A percentile compares a stretch with the other conserved stretches of the same genome.
These are phyloP conservation scores for Apomyelois bistriatella DNA, from an alignment of 2,888 invertebrate species.

Conservation along the genomic window DNA sequence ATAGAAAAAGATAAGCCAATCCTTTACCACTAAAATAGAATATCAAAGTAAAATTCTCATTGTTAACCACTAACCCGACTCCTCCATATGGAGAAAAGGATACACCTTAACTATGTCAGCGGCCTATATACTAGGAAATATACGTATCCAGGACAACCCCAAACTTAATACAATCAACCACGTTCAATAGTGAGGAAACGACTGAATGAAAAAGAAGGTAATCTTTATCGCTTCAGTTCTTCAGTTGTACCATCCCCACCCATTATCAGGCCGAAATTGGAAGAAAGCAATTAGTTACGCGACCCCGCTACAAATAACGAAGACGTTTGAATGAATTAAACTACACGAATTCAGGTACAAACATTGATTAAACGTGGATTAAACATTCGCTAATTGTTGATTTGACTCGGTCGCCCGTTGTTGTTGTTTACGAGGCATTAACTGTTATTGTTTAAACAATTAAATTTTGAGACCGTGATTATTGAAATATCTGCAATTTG, in stretches of 20 bases:
- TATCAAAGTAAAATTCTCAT: too few species aligned
- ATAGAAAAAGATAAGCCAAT: too few species aligned
- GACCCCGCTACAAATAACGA: slow-evolving; percentile 36
- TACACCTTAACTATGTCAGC: too few species aligned
- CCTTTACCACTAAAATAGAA: too few species aligned
- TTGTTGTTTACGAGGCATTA: slow-evolving; percentile 1
- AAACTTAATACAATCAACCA: too few species aligned
- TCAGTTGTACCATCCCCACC: slow-evolving; percentile 27
- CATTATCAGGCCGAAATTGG: slow-evolving; percentile 67
- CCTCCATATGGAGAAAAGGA: too few species aligned
- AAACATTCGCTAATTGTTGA: slow-evolving; percentile 18
- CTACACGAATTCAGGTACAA: slow-evolving; percentile 29
- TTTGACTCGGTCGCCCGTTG: neutral
- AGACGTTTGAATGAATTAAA: slow-evolving; percentile 36
- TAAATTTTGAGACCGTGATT: neutral
- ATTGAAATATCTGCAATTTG: neutral
- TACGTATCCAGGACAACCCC: too few species aligned
- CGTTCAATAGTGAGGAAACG: too few species aligned
- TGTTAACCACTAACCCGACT: too few species aligned
- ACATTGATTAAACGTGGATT: slow-evolving; percentile 19
- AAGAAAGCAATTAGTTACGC: slow-evolving; percentile 71
- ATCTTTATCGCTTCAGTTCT: slow-evolving; percentile 13
- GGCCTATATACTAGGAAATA: too few species aligned
- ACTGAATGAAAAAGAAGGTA: neutral
- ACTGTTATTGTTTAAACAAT: neutral